Percentiles rank a stretch among this genome's conserved stretches.
These are phyloP conservation scores for Isotomurus palustris DNA, from an alignment of 2,888 invertebrate genomes.

Conservation along the genomic window DNA sequence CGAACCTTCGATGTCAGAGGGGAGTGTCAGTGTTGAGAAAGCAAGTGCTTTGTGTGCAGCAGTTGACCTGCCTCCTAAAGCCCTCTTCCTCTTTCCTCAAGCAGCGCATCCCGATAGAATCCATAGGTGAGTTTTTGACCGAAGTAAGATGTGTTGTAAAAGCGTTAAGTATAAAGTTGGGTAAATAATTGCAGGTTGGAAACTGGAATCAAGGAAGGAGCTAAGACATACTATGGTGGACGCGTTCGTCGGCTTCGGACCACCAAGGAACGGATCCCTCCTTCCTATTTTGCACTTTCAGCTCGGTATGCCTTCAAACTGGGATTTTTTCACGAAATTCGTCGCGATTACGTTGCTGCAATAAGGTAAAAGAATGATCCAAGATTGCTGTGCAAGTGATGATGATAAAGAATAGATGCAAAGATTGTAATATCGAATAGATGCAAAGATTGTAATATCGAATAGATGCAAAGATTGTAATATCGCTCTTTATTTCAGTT, in stretches of 20 bases:
- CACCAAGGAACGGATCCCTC: constrained; percentile 82
- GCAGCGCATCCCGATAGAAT: constrained; percentile 73
- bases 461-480: too few species aligned
- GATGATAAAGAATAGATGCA: background rate
- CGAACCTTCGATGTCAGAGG: background rate
- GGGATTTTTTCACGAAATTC: constrained; percentile 89
- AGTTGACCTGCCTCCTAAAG: constrained; percentile 87
- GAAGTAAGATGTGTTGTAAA: too few species aligned
- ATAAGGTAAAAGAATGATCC: constrained; percentile 46
- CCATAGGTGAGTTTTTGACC: constrained; percentile 62
- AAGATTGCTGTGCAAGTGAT: background rate
- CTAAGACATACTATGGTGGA: constrained; percentile 34
- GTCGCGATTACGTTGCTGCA: constrained; percentile 80
- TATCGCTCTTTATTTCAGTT: too few species aligned
- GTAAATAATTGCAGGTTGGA: constrained; percentile 22
- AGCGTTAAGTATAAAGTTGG: too few species aligned
- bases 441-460: background rate
- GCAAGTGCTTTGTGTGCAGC: constrained; percentile 84
- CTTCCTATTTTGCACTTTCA: constrained; percentile 74
- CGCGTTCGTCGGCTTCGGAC: constrained; percentile 53
- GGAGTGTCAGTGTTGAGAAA: constrained; percentile 52
- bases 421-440: background rate
- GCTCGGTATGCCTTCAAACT: constrained; percentile 96
- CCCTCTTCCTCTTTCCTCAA: constrained; percentile 80
- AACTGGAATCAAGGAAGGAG: constrained; percentile 31